A percentile compares a stretch with the other conserved stretches of the same genome.
Conservation (phyloP, 2,797 vertebrate species). For the Sebastes goodei region DNA sequence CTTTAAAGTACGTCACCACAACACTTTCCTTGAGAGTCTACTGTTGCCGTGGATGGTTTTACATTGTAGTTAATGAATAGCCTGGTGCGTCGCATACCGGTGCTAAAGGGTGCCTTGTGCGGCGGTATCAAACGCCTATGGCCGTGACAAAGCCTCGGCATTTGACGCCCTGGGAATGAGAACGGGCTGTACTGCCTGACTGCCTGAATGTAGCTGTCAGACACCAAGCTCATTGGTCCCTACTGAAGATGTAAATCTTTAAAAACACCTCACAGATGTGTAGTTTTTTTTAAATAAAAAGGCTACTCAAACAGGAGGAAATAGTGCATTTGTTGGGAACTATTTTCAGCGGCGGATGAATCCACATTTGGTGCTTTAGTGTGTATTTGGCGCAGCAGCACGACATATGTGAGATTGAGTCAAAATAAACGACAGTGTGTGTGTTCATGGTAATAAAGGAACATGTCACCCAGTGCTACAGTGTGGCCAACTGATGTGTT, state of each 20-base stretch:
- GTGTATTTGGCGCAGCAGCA: neutral
- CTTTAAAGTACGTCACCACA: too few species aligned
- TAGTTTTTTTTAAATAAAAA: neutral
- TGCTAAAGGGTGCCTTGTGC: too few species aligned
- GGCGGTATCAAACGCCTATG: fast-evolving
- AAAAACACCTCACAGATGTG: neutral
- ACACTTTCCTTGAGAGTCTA: too few species aligned
- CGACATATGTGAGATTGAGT: neutral
- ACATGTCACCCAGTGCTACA: neutral
- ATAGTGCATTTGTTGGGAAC: neutral
- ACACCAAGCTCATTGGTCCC: neutral
- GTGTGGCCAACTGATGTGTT: neutral
- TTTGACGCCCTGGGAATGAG: too few species aligned
- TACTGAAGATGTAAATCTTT: neutral
- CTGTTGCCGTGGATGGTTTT: too few species aligned
- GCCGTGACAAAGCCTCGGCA: too few species aligned
- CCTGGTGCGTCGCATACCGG: fast-evolving
- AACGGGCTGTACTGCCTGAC: neutral
- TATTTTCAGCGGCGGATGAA: neutral
- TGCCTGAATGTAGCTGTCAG: neutral
- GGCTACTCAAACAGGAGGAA: neutral
- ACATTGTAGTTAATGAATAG: too few species aligned
- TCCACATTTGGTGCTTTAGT: neutral
- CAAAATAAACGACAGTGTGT: neutral
- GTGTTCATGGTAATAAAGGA: neutral